These are phyloP conservation scores for Drosophila tsacasi DNA, from an alignment of 1,140 invertebrate genomes.

Conservation along the genomic window DNA sequence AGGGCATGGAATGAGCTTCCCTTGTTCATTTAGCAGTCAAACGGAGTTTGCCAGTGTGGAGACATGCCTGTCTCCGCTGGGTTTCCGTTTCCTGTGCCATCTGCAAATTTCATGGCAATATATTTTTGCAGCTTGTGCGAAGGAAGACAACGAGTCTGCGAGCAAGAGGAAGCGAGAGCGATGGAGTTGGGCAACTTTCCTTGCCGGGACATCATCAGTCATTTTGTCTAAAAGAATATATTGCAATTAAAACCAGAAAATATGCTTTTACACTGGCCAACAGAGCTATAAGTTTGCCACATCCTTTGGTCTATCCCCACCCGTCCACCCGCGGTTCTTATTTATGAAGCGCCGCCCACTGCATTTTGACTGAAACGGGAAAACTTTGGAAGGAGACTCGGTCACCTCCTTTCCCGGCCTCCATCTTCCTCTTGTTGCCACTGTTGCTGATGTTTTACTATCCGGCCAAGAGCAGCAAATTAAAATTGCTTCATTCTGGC, in stretches of 20 bases:
- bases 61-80: conserved; percentile 73
- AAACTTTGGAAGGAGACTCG: conserved; percentile 30
- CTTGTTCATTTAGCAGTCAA: conserved; percentile 83
- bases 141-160: conserved; percentile 9
- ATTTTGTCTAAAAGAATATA: conserved; percentile 84
- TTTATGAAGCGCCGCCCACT: conserved; percentile 78
- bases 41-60: conserved; percentile 59
- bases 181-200: conserved; percentile 21
- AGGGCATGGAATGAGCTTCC: conserved; percentile 53
- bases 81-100: conserved; percentile 76
- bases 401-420: conserved; percentile 2
- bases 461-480: conserved; percentile 65
- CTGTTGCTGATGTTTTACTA: conserved; percentile 81
- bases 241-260: conserved; percentile 84
- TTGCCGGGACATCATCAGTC: conserved; percentile 72
- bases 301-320: conserved; percentile 6
- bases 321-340: conserved; percentile 30
- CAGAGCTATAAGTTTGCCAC: conserved; percentile 51
- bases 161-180: neutral
- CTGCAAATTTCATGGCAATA: conserved; percentile 79
- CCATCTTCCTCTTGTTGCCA: conserved; percentile 43
- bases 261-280: conserved; percentile 75
- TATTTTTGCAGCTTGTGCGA: conserved; percentile 64
- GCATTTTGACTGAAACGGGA: conserved; percentile 60
- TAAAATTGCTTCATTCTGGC: conserved; percentile 79